A percentile compares a stretch with the other conserved stretches of the same genome.
Conservation (phyloP, 2,888 invertebrate genomes). For the Pammene fasciana region DNA sequence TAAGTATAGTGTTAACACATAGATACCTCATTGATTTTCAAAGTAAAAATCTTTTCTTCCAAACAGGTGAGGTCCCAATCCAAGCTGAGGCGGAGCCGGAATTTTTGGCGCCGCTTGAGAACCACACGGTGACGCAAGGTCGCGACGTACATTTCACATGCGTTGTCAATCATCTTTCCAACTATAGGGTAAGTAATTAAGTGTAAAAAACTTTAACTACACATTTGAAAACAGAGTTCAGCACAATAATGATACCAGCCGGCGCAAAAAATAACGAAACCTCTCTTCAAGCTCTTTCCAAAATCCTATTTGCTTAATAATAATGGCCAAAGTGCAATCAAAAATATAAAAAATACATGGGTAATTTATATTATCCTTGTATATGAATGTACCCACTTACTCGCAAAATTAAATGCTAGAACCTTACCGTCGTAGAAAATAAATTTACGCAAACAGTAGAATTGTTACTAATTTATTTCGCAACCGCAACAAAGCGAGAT, state of each 20-base stretch:
- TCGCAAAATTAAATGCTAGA: slow-evolving; percentile 12
- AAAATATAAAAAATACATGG: no score
- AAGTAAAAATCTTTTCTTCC: background rate
- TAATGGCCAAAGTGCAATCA: no score
- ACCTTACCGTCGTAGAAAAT: slow-evolving; percentile 48
- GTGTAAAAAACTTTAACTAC: no score
- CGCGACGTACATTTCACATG: slow-evolving; percentile 95
- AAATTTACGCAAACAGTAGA: slow-evolving; percentile 81
- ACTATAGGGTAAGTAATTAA: slow-evolving; percentile 88
- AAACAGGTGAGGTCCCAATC: slow-evolving; percentile 87
- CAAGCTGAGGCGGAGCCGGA: slow-evolving; percentile 87
- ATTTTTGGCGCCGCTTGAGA: slow-evolving; percentile 92
- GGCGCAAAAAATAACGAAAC: no score
- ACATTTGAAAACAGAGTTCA: no score
- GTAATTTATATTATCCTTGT: background rate
- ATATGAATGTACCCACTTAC: background rate
- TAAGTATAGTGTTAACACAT: no score
- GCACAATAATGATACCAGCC: no score
- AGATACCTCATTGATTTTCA: no score
- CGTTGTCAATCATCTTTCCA: slow-evolving; percentile 93
- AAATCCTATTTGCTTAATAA: no score
- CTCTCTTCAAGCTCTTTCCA: no score
- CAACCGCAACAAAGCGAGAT: slow-evolving; percentile 81
- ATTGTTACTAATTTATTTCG: slow-evolving; percentile 83
- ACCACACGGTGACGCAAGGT: slow-evolving; percentile 94